Evolutionary conservation across 1,140 invertebrate genomes (phyloP).

Genomic region (Drosophila takahashii): DNA sequence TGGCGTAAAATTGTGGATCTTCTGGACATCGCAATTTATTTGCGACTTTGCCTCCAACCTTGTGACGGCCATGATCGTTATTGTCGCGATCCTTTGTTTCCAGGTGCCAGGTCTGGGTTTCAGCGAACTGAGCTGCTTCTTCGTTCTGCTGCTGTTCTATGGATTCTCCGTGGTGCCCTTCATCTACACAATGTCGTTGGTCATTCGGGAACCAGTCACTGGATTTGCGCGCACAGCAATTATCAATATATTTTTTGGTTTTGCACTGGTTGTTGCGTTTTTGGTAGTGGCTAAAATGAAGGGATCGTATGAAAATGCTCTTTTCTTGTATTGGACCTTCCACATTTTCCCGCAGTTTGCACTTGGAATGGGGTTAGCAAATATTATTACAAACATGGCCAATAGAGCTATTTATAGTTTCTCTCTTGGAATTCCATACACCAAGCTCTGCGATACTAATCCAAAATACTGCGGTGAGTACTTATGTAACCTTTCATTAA

Average conservation of each 20-base stretch:
- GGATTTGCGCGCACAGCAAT: conserved; percentile 90
- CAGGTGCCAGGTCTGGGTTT: conserved; percentile 87
- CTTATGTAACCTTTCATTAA: too few relatives aligned
- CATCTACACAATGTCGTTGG: conserved; percentile 87
- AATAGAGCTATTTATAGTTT: conserved; percentile 53
- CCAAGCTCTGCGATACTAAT: conserved; percentile 58
- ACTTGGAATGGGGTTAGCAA: conserved; percentile 87
- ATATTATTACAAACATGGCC: conserved; percentile 81
- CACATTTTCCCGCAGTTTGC: conserved; percentile 90
- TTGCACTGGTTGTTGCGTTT: conserved; percentile 87
- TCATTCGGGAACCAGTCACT: conserved; percentile 88
- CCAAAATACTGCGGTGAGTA: conserved; percentile 76
- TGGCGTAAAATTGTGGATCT: conserved; percentile 89
- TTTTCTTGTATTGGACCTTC: conserved; percentile 86
- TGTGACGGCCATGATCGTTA: conserved; percentile 85
- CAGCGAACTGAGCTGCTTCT: conserved; percentile 84
- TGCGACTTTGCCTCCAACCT: conserved; percentile 91
- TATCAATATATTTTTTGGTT: conserved; percentile 89
- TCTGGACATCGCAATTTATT: conserved; percentile 89
- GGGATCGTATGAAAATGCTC: too few relatives aligned
- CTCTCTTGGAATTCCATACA: conserved; percentile 40
- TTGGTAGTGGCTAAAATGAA: conserved; percentile 86
- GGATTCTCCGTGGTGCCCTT: conserved; percentile 86
- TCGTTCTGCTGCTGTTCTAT: conserved; percentile 85
- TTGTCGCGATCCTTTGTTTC: conserved; percentile 86